These are phyloP conservation scores for Euschistus heros DNA, from an alignment of 1,140 invertebrate genomes.

Conservation along the genomic window DNA sequence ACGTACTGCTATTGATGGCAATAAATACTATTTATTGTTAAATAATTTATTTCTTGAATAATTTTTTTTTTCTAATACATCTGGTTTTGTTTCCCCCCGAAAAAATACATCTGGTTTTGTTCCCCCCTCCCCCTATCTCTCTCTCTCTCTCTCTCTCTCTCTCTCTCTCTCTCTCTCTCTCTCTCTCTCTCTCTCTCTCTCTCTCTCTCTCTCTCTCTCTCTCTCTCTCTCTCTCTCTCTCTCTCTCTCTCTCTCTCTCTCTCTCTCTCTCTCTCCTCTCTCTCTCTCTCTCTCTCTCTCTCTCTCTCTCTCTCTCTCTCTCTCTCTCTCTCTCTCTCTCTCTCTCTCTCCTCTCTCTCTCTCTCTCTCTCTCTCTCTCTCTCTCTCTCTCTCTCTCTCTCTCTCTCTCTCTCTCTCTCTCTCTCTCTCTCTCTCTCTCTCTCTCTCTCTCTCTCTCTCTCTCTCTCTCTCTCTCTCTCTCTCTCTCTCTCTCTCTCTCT, in stretches of 20 bases:
- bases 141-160: slow-evolving; percentile 14
- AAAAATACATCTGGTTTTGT: too few species aligned
- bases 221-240: slow-evolving; percentile 15
- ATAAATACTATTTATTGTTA: too few species aligned
- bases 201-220: slow-evolving; percentile 13
- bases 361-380: not conserved
- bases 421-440: slow-evolving; percentile 14
- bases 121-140: not conserved
- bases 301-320: not conserved
- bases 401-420: slow-evolving; percentile 11
- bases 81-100: too few species aligned
- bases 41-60: too few species aligned
- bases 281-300: not conserved
- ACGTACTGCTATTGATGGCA: too few species aligned
- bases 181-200: slow-evolving; percentile 14
- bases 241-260: slow-evolving; percentile 15
- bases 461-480: slow-evolving; percentile 11
- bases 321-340: not conserved
- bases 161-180: slow-evolving; percentile 14
- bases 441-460: slow-evolving; percentile 13
- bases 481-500: not conserved
- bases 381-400: not conserved
- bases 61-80: too few species aligned
- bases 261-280: slow-evolving; percentile 2
- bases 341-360: not conserved